phyloP scores from a whole-genome alignment of 2,888 invertebrate genomes.

The Dynastes tityus region DNA sequence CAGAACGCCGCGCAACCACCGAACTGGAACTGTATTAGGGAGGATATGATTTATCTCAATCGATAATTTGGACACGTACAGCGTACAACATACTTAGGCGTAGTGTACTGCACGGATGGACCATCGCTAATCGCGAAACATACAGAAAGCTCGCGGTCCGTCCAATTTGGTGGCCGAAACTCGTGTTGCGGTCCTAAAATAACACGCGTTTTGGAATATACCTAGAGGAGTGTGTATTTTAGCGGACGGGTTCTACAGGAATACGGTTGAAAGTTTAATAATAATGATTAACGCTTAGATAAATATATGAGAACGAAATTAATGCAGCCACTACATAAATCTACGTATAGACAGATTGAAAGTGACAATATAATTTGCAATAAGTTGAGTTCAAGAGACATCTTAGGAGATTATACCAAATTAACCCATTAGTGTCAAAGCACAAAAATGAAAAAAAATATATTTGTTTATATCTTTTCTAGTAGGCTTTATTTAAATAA shows the following conservation, averaged over 20 bases:
- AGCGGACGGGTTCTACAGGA: neutral
- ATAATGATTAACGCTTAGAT: slow-evolving; percentile 18
- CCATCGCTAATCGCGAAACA: slow-evolving; percentile 4
- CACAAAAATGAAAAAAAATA: too few species aligned
- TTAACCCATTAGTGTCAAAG: neutral
- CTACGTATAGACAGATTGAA: neutral
- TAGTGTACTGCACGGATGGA: neutral
- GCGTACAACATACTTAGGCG: slow-evolving; percentile 3
- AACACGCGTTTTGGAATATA: slow-evolving; percentile 3
- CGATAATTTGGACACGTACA: slow-evolving; percentile 30
- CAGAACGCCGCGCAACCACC: neutral
- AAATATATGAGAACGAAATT: slow-evolving; percentile 1
- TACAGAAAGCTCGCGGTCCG: neutral
- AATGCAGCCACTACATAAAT: neutral
- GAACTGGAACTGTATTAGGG: slow-evolving; percentile 4
- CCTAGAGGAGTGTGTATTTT: slow-evolving; percentile 18
- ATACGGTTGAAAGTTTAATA: neutral
- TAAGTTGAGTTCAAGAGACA: too few species aligned
- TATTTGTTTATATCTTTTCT: too few species aligned
- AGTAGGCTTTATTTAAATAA: too few species aligned
- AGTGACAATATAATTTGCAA: neutral
- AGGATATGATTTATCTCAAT: slow-evolving; percentile 37
- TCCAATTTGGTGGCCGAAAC: neutral
- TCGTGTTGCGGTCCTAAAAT: slow-evolving; percentile 28
- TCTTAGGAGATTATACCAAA: too few species aligned